Base-by-base conservation (phyloP, 2,888 invertebrate genomes). In the Mayetiola destructor region DNA sequence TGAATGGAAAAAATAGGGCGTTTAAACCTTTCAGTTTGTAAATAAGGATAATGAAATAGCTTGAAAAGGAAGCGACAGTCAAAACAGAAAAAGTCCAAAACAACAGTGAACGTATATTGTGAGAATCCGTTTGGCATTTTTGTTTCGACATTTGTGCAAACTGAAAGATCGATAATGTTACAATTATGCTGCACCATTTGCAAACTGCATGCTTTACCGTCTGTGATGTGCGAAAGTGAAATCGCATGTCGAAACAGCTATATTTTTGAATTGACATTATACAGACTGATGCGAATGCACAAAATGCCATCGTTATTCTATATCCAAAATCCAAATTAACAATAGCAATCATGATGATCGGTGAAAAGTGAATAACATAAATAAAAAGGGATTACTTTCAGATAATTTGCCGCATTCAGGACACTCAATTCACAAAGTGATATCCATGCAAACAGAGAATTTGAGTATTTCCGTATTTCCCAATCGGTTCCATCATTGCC, bases 351-450 rank as follows among this genome's bases (percentile, higher is more conserved):
- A 48, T 48, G 16, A 27, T 6, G 27, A 37, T 3, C 12, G 3
- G n/a, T 3, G 23, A 42, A 42, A 48, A 48, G 16, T 6, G 9
- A 27, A 16, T 27, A 48, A 23, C 48, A 48, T 48, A 48, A 48
- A 48, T 48, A 48, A 48, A 42, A 48, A 27, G 48, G 48, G 48
- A 48, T 48, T 48, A 48, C 27, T 23, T 42, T 48, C 48, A 48
- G 48, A 48, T 48, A 48, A 48, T 48, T 48, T 48, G 48, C 27
- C 23, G 48, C 48, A 48, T 48, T 48, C 27, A 48, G 48, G 48
- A 48, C 23, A 27, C 16, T n/a, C 23, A 14, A 27, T 48, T 48
- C 16, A n/a, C n/a, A n/a, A n/a, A n/a, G n/a, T n/a, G n/a, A n/a
- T n/a, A n/a, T n/a, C n/a, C n/a, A n/a, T n/a, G n/a, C n/a, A n/a